Evolutionary conservation across 2,113 vertebrate species (phyloP), one percentile per base, ranked within the genome.

Genomic region (Bubo bubo): DNA sequence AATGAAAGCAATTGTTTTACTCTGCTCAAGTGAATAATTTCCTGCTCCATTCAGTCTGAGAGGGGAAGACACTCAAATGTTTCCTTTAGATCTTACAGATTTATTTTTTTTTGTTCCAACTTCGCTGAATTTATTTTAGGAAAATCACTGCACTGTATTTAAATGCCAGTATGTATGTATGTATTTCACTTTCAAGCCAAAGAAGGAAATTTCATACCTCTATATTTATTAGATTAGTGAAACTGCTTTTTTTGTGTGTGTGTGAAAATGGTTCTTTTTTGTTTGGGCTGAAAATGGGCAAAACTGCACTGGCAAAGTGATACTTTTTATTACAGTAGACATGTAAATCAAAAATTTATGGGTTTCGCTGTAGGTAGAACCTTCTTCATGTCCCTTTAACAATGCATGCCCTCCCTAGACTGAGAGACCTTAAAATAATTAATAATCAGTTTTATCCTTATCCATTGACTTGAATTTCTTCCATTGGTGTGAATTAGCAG

Each of bases 221-320:
- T 52, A 1, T 27, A 34, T 52, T 45, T 47, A 52, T 90, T 59
- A 70, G 19, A 66, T 43, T 41, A 35, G 45, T 81, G 56, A 72
- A 86, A 59, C 27, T 26, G 19, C 71, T 28, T 5, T 28, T 19
- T 60, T 15, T 60, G 43, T 55, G 34, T 76, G 5, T 12, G 50
- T 15, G 22, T 74, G 56, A 79, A 79, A 81, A 50, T 58, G 1
- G 7, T 89, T 71, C 6, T 2, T 92, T 82, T 82, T 83, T 71
- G 4, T 82, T 86, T 66, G 37, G 66, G 32, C 58, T 82, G 47
- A 94, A 91, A 77, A 52, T 59, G 43, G 58, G 86, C 95, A 95
- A 96, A 96, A 90, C 96, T 95, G 93, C 97, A 90, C 10, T 97
- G 97, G 97, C 96, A 97, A 97, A 95, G 23, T 56, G 91, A 66